phyloP scores from a whole-genome alignment of 2,888 invertebrate genomes.

The Andrena minutula region DNA sequence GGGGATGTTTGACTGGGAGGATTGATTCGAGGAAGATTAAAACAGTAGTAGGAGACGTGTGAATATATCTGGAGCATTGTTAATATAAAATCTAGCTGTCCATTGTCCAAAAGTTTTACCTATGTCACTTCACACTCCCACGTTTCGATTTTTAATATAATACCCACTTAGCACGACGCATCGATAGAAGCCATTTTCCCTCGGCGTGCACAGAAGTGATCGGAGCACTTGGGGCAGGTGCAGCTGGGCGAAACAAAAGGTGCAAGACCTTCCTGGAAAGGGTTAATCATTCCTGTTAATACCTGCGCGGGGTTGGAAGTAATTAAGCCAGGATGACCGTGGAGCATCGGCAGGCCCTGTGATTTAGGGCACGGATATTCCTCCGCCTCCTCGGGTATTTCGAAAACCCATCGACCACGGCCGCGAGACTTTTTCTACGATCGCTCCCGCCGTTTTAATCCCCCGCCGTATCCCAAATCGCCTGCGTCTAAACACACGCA shows the following conservation, averaged over 20 bases:
- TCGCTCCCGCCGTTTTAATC: neutral
- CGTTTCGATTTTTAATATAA: no score
- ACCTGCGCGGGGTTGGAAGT: neutral
- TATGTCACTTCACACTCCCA: no score
- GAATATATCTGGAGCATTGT: no score
- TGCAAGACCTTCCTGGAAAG: neutral
- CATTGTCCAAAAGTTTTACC: no score
- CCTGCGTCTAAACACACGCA: no score
- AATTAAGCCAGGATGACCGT: constrained; percentile 5
- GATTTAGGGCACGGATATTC: constrained; percentile 22
- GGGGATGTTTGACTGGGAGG: no score
- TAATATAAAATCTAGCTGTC: no score
- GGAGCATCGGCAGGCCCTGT: constrained; percentile 11
- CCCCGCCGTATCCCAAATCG: no score
- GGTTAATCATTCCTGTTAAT: neutral
- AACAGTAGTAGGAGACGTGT: no score
- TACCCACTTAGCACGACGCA: no score
- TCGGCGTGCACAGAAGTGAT: neutral
- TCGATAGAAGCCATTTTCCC: neutral
- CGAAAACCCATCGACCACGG: neutral
- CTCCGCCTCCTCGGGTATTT: neutral
- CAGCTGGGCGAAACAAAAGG: neutral
- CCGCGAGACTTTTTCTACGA: neutral
- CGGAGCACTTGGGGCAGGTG: neutral
- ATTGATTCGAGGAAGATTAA: no score